Evolutionary conservation across 2,888 invertebrate genomes (phyloP), one percentile per base, ranked within the genome.

Genomic region (Ametastegia equiseti): DNA sequence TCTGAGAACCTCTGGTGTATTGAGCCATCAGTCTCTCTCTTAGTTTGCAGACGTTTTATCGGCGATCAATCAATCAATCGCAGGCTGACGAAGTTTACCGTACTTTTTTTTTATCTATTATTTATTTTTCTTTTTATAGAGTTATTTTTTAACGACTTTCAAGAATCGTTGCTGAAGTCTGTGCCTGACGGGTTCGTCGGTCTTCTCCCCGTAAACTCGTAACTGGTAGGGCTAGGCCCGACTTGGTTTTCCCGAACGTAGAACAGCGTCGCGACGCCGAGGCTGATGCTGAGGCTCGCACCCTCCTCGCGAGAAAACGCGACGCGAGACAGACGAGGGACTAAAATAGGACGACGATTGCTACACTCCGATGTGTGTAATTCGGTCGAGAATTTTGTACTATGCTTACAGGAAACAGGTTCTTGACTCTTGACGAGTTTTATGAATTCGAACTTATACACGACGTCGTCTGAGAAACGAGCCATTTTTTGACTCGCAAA

Each of bases 281-380:
- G n/a, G n/a, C n/a, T n/a, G n/a, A n/a, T n/a, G n/a, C n/a, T n/a
- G n/a, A n/a, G n/a, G n/a, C 39, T 45, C 71, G 50, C 75, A 75
- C 75, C 75, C 75, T 75, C n/a, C n/a, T n/a, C n/a, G n/a, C 75
- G 75, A 36, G n/a, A 54, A 45, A 45, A 7, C 47, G 19, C 75
- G 54, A 15, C 75, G n/a, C n/a, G 75, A 75, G 75, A 75, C 75
- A 30, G 36, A 54, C 67, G 67, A 67, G 4, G 54, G 50, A 36
- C 75, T 54, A 75, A 75, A 75, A 75, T 75, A 75, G 75, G 15
- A 75, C 50, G 9, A 33, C 27, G 71, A 71, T 33, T 33, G 36
- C 50, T 36, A 54, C 75, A 30, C 60, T 60, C 30, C 71, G 3
- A 1, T 19, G n/a, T 65, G 45, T 71, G 9, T 45, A 71, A 42